Evolutionary conservation across 2,113 vertebrate genomes (phyloP).

Genomic region (Dendropsophus ebraccatus): DNA sequence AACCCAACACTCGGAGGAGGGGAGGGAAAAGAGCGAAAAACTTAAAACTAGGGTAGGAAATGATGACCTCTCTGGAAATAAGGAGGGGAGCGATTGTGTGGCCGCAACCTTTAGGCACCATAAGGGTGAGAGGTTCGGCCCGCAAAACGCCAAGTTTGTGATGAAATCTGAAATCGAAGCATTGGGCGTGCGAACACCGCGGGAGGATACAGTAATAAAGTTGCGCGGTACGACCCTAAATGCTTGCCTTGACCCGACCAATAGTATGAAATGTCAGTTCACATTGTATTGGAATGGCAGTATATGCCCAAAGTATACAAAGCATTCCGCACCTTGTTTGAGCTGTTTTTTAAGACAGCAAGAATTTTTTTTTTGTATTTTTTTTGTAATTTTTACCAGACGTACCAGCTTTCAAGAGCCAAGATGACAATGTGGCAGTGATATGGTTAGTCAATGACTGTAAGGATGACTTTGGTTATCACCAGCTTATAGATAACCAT

Average conservation of each 20-base stretch:
- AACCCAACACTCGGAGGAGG: neutral
- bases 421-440: conserved; percentile 20
- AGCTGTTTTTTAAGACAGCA: neutral
- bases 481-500: neutral
- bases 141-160: neutral
- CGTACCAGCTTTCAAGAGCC: conserved; percentile 19
- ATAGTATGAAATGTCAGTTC: neutral
- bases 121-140: neutral
- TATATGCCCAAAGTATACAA: neutral
- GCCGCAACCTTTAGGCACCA: neutral
- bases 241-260: neutral
- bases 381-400: neutral
- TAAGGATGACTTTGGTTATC: no score
- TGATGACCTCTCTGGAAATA: neutral
- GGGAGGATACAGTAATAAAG: neutral
- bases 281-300: conserved; percentile 22
- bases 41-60: neutral
- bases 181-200: neutral
- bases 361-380: neutral
- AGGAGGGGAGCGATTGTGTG: neutral
- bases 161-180: neutral
- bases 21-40: no score
- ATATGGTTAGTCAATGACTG: neutral
- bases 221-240: no score
- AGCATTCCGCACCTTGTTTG: conserved; percentile 28